Conservation (phyloP, 2,113 vertebrate genomes). For the Nycticryphes semicollaris region DNA sequence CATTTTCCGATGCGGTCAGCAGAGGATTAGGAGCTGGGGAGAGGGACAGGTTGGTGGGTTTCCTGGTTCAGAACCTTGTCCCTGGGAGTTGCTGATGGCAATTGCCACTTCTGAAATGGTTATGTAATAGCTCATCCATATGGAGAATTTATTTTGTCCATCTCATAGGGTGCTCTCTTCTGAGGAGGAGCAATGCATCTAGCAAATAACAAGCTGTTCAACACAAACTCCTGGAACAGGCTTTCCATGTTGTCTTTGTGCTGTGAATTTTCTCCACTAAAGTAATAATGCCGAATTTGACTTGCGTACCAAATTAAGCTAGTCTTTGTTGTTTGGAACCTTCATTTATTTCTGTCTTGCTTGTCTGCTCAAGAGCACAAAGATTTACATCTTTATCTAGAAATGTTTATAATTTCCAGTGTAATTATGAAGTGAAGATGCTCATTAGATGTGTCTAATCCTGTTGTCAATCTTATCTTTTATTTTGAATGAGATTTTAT, state of each 20-base stretch:
- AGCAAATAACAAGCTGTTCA: background rate
- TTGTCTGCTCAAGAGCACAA: background rate
- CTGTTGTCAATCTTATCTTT: background rate
- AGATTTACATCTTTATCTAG: background rate
- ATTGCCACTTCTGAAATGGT: background rate
- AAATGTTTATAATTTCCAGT: background rate
- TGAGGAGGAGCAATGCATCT: background rate
- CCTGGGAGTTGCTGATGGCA: background rate
- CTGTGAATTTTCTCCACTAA: background rate
- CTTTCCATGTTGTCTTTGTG: background rate
- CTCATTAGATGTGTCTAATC: background rate
- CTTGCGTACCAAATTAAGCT: background rate
- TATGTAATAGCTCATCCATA: background rate
- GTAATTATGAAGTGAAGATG: background rate
- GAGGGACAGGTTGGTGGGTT: background rate
- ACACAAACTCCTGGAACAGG: background rate
- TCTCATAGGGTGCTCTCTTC: background rate
- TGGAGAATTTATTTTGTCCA: background rate
- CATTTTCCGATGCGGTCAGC: background rate
- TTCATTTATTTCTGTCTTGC: background rate
- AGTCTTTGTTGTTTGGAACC: background rate
- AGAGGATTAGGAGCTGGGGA: background rate
- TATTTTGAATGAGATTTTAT: background rate
- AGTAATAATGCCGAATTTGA: background rate
- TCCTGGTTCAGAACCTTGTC: background rate